Evolutionary conservation across 2,888 invertebrate genomes (phyloP).

Genomic region (Hyposoter dolosus): DNA sequence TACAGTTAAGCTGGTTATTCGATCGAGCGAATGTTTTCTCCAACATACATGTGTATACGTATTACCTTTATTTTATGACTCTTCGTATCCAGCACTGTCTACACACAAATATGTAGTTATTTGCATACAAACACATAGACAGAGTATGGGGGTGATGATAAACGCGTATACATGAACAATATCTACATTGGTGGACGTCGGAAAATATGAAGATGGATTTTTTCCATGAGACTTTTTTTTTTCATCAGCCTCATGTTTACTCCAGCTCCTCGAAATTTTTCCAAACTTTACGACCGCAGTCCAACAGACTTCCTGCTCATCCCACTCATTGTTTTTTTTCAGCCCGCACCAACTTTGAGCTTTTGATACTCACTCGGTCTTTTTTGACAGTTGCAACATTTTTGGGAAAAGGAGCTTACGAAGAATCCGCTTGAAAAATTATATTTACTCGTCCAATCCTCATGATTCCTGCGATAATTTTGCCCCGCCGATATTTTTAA

Average conservation of each 20-base stretch:
- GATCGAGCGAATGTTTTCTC: slow-evolving; percentile 37
- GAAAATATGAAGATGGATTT: background rate
- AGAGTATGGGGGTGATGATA: background rate
- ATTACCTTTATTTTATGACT: slow-evolving; percentile 1
- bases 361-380: background rate
- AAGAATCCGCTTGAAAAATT: background rate
- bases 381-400: background rate
- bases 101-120: background rate
- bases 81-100: background rate
- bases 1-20: slow-evolving; percentile 52
- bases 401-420: background rate
- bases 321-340: background rate
- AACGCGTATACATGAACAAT: background rate
- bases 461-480: background rate
- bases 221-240: background rate
- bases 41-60: slow-evolving; percentile 13
- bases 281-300: background rate
- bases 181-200: background rate
- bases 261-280: background rate
- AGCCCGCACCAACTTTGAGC: background rate
- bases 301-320: background rate
- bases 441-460: background rate
- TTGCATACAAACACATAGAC: background rate
- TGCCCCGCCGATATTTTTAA: background rate
- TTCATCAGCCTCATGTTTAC: background rate